Evolutionary conservation across 2,797 vertebrate genomes (phyloP).

Genomic region (Lithobates pipiens): DNA sequence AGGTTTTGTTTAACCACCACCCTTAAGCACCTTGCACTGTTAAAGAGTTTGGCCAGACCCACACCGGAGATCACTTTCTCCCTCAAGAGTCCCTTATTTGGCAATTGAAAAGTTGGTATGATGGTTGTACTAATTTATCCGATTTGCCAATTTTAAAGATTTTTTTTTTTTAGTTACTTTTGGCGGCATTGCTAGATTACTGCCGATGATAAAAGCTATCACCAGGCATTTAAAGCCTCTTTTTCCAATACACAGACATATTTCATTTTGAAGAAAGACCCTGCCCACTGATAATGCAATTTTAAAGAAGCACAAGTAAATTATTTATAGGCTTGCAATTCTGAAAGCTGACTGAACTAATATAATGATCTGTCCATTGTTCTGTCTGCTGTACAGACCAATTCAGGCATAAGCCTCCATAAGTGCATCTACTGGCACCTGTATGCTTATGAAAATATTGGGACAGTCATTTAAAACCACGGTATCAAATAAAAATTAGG

Average conservation of each 20-base stretch:
- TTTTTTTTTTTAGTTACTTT: neutral
- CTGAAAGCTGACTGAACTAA: constrained; percentile 22
- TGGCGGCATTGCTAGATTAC: neutral
- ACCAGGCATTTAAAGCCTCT: neutral
- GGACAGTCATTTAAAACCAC: neutral
- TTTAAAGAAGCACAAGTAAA: constrained; percentile 47
- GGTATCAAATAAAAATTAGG: too few relatives aligned
- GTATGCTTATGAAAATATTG: neutral
- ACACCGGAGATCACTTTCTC: too few relatives aligned
- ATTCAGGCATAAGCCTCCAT: neutral
- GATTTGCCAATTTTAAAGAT: too few relatives aligned
- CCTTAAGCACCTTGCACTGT: too few relatives aligned
- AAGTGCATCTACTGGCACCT: neutral
- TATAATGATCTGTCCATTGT: constrained; percentile 35
- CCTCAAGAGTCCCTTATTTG: too few relatives aligned
- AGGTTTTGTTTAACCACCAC: too few relatives aligned
- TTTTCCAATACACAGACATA: constrained; percentile 19
- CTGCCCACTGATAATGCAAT: constrained; percentile 32
- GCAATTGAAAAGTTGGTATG: too few relatives aligned
- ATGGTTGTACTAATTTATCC: too few relatives aligned
- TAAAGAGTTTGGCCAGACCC: too few relatives aligned
- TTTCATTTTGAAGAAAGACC: neutral
- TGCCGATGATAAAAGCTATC: too few relatives aligned
- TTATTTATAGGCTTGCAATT: constrained; percentile 35
- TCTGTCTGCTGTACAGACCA: neutral